phyloP scores from a whole-genome alignment of 2,888 invertebrate genomes.

The Cephus rjabovi region DNA sequence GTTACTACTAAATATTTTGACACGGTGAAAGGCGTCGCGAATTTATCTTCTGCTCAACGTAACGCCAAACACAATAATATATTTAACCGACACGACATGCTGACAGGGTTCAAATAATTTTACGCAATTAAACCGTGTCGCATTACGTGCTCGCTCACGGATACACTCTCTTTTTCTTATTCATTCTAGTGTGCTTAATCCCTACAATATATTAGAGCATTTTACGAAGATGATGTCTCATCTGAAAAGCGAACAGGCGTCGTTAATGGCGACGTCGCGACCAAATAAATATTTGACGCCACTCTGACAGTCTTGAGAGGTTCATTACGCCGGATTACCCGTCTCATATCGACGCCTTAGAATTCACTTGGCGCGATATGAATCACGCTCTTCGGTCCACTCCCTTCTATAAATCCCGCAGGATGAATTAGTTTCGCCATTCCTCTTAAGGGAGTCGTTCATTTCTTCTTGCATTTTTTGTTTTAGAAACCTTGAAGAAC shows the following conservation, averaged over 20 bases:
- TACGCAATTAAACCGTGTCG: neutral
- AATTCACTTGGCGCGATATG: slow-evolving; percentile 44
- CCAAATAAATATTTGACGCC: slow-evolving; percentile 56
- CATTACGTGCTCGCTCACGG: neutral
- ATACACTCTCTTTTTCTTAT: neutral
- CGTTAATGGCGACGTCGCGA: slow-evolving; percentile 31
- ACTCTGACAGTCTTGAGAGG: slow-evolving; percentile 53
- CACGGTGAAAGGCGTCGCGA: neutral
- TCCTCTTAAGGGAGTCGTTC: neutral
- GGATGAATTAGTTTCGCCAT: neutral
- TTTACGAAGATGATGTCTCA: neutral
- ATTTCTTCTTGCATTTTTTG: neutral
- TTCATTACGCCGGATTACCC: slow-evolving; percentile 61
- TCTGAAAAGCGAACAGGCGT: neutral
- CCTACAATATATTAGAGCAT: neutral
- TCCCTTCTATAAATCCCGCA: neutral
- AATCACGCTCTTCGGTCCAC: slow-evolving; percentile 47
- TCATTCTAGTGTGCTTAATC: neutral
- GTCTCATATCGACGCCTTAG: slow-evolving; percentile 60
- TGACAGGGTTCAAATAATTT: neutral
- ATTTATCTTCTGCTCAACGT: neutral
- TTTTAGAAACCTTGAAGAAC: neutral
- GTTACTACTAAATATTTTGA: neutral
- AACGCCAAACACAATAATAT: neutral
- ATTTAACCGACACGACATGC: neutral